Evolutionary conservation across 92 coral and sea anemone genomes (phyloP).

Genomic region (Micromussa lordhowensis): DNA sequence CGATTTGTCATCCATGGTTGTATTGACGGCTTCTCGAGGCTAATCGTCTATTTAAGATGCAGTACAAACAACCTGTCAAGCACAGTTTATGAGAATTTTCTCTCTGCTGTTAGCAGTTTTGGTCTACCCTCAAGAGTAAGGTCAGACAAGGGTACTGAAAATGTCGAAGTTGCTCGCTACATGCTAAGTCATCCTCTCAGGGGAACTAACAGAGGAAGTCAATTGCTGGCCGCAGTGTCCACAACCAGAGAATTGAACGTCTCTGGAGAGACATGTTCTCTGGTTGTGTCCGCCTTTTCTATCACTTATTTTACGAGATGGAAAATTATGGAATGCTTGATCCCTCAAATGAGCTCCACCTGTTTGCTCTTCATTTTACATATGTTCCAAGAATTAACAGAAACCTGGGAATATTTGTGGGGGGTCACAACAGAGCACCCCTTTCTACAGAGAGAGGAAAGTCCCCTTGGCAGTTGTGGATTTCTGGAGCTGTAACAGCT

Average conservation of each 20-base stretch:
- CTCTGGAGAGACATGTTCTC: conserved; percentile 62
- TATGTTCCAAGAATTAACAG: conserved; percentile 72
- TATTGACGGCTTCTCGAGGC: too few relatives aligned
- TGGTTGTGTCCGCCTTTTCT: conserved; percentile 58
- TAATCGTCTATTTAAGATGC: conserved; percentile 34
- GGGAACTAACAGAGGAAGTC: conserved; percentile 55
- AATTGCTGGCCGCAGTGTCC: conserved; percentile 63
- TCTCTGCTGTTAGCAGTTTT: conserved; percentile 52
- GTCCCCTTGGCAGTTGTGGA: conserved; percentile 71
- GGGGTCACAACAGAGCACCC: conserved; percentile 64
- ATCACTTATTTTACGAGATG: conserved; percentile 54
- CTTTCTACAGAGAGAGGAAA: conserved; percentile 58
- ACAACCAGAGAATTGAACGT: conserved; percentile 64
- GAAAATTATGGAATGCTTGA: too few relatives aligned
- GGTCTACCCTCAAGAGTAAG: conserved; percentile 69
- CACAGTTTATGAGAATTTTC: conserved; percentile 51
- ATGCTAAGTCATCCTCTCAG: conserved; percentile 63
- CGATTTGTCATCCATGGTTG: too few relatives aligned
- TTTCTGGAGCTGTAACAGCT: conserved; percentile 58
- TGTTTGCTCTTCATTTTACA: conserved; percentile 59
- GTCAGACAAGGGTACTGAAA: conserved; percentile 64
- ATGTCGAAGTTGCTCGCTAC: conserved; percentile 57
- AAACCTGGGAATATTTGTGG: conserved; percentile 57
- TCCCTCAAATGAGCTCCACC: too few relatives aligned
- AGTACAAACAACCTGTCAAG: conserved; percentile 63